Base-by-base conservation (phyloP, 1,140 invertebrate genomes). In the Ganaspis sp. region DNA sequence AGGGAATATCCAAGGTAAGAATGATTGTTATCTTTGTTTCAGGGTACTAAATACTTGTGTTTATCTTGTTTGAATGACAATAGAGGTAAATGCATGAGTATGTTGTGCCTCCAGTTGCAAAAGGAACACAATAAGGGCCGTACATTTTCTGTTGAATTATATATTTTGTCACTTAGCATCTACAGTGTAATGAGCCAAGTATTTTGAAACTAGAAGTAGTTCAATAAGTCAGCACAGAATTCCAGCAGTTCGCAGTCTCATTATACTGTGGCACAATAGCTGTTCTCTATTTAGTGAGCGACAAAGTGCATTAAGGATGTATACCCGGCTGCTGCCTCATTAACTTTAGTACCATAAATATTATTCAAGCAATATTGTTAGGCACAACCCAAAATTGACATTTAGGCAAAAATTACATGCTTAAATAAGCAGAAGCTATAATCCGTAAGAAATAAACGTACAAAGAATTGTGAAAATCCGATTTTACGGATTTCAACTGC, bases 191-290 rank as follows among this genome's bases (percentile, higher is more conserved):
- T 53, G 34, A 53, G 34, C 37, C 54, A 69, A 74, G 26, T 74
- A 69, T 45, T 74, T 58, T 29, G 19, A 19, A 69, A 64, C 23
- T 42, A 19, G 72, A 80, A 77, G 38, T 80, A 75, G 40, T 77
- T 73, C 75, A 73, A 80, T 79, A 80, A 80, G 78, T 80, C 79
- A 77, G 54, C 58, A 40, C 45, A 70, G 76, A 77, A 77, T 77
- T 64, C 58, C 73, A 58, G 70, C 42, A 73, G 75, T 77, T 75
- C 42, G 29, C 40, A 72, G 73, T 74, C 72, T 38, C 64, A 64
- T 75, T 73, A 75, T 73, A 80, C 9, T 40, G 12, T 40, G 38
- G 38, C 38, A 40, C 38, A 40, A 40, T 40, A 9, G 8, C 38
- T 40, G 38, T 9, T 40, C 38, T 40, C 9, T 40, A 40, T 40